These are phyloP conservation scores for Lampropteryx suffumata DNA, from an alignment of 2,888 invertebrate species.

Conservation along the genomic window DNA sequence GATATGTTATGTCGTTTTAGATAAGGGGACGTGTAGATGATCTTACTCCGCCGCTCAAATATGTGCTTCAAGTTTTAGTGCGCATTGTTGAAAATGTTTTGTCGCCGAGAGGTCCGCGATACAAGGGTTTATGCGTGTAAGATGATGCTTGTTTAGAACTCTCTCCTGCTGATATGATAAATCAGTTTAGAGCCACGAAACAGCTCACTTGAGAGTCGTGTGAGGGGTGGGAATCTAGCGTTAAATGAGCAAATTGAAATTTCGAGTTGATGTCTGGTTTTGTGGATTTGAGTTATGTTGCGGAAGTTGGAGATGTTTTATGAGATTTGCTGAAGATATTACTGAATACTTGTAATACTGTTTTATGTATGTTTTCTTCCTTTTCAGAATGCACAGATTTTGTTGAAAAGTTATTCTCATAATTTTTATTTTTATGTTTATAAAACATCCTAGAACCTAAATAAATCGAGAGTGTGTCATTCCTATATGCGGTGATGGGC, in stretches of 20 bases:
- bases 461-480: too few species aligned
- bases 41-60: conserved; percentile 66
- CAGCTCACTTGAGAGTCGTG: conserved; percentile 69
- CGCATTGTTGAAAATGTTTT: conserved; percentile 73
- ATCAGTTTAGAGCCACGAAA: conserved; percentile 76
- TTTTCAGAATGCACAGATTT: too few species aligned
- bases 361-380: too few species aligned
- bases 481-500: too few species aligned
- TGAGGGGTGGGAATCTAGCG: conserved; percentile 65
- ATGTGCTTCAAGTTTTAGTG: conserved; percentile 67
- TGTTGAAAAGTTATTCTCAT: too few species aligned
- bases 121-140: conserved; percentile 79
- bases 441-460: too few species aligned
- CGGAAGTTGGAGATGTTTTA: conserved; percentile 25
- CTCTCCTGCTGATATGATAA: conserved; percentile 74
- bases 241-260: conserved; percentile 75
- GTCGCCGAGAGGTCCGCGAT: conserved; percentile 60
- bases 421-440: too few species aligned
- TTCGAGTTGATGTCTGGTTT: conserved; percentile 44
- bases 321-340: conserved; percentile 38
- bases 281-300: conserved; percentile 33
- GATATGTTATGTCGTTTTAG: conserved; percentile 44
- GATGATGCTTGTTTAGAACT: conserved; percentile 81
- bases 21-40: conserved; percentile 46
- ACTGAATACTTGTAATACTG: background rate